A percentile compares a stretch with the other conserved stretches of the same genome.
phyloP scores from a whole-genome alignment of 2,113 vertebrate genomes.

The Siphamia tubifer region DNA sequence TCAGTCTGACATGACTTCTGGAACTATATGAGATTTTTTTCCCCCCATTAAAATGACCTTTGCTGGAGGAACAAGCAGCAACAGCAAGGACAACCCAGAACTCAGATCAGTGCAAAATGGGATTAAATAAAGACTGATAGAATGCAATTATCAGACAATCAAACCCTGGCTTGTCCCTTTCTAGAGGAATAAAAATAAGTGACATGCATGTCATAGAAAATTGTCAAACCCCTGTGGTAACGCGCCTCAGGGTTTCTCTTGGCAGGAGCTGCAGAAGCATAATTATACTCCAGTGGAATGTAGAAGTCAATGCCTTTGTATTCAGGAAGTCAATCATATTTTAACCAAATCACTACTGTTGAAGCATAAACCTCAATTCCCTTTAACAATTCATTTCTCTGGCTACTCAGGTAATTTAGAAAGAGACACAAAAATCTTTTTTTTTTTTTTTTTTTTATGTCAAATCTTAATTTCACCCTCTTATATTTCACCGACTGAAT shows the following conservation, averaged over 20 bases:
- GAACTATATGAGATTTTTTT: neutral
- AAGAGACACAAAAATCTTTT: slow-evolving; percentile 23
- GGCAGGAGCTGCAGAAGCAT: slow-evolving; percentile 34
- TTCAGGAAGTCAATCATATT: slow-evolving; percentile 59
- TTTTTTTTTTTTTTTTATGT: neutral
- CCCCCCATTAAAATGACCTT: slow-evolving; percentile 16
- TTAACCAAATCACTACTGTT: slow-evolving; percentile 41
- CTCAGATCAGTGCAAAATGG: slow-evolving; percentile 11
- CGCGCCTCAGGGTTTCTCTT: slow-evolving; percentile 32
- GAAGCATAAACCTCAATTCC: slow-evolving; percentile 19
- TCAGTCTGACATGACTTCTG: neutral
- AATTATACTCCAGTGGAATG: slow-evolving; percentile 60
- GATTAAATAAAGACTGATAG: slow-evolving; percentile 7
- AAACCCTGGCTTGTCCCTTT: neutral
- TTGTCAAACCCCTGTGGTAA: slow-evolving; percentile 32
- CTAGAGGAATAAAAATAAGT: slow-evolving; percentile 12
- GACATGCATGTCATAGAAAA: slow-evolving; percentile 32
- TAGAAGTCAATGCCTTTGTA: slow-evolving; percentile 57
- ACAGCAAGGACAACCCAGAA: neutral
- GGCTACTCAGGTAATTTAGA: slow-evolving; percentile 35
- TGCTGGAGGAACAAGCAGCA: neutral
- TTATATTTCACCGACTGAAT: slow-evolving; percentile 1
- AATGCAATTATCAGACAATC: slow-evolving; percentile 14
- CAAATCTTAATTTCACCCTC: neutral
- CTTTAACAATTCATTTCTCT: slow-evolving; percentile 16